Conservation (phyloP, 2,113 vertebrate species). For the Pseudolaguvia tuberculata region DNA sequence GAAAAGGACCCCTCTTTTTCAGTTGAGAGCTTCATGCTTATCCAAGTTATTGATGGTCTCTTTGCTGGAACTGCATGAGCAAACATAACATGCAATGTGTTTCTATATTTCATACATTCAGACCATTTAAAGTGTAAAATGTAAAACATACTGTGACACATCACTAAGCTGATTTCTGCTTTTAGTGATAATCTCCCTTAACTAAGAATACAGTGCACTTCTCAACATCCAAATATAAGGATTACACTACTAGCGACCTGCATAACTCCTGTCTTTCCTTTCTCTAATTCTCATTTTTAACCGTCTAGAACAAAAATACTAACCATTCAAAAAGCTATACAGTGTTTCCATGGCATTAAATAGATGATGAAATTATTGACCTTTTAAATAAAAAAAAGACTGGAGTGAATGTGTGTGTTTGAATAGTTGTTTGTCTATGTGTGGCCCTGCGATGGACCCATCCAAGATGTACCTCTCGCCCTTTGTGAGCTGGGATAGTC, state of each 20-base stretch:
- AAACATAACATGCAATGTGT: not conserved
- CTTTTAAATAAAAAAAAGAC: no score
- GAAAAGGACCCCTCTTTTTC: conserved; percentile 1
- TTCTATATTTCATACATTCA: not conserved
- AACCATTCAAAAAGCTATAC: not conserved
- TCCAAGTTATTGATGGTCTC: not conserved
- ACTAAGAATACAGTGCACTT: not conserved
- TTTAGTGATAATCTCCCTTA: not conserved
- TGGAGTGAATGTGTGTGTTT: no score
- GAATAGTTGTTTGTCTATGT: no score
- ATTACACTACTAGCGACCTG: not conserved
- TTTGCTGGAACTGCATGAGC: not conserved
- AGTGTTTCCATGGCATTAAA: no score
- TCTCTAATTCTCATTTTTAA: not conserved
- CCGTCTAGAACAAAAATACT: not conserved
- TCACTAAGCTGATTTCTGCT: not conserved
- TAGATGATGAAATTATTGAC: no score
- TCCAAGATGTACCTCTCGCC: no score
- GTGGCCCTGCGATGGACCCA: no score
- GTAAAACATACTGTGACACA: not conserved
- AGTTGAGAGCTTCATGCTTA: conserved; percentile 2
- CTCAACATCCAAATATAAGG: not conserved
- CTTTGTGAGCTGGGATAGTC: no score
- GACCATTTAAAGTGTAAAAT: not conserved
- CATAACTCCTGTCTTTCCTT: not conserved